Evolutionary conservation across 2,797 vertebrate species (phyloP).

Genomic region (Eupleurogrammus muticus): DNA sequence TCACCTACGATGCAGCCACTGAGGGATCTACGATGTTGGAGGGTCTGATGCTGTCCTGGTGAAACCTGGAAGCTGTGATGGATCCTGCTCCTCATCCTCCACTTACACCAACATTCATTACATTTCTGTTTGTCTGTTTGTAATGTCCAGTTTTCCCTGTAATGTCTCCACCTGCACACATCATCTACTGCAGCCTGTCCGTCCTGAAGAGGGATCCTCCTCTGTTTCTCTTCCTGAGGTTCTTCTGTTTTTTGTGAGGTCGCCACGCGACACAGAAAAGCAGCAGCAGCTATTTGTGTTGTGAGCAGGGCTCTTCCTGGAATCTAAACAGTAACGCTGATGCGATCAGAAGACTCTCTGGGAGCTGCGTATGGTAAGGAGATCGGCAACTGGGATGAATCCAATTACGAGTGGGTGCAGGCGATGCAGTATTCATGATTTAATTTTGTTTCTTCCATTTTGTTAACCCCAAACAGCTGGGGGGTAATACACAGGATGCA

Average conservation of each 20-base stretch:
- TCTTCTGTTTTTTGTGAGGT: slow-evolving; percentile 14
- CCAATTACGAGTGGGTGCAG: slow-evolving; percentile 25
- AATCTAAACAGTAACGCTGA: slow-evolving; percentile 1
- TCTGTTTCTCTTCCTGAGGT: not conserved
- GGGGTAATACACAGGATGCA: slow-evolving; percentile 4
- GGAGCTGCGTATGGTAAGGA: slow-evolving; percentile 3
- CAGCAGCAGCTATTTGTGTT: slow-evolving; percentile 4
- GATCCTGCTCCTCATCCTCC: no score
- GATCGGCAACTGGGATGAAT: slow-evolving; percentile 23
- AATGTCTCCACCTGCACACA: no score
- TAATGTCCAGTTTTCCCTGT: no score
- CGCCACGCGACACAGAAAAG: not conserved
- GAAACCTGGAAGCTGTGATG: no score
- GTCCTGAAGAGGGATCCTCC: no score
- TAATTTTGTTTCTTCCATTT: slow-evolving; percentile 47
- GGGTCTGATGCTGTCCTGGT: no score
- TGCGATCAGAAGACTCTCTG: slow-evolving; percentile 10
- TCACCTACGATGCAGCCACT: no score
- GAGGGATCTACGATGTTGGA: no score
- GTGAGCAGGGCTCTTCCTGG: slow-evolving; percentile 9
- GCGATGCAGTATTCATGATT: slow-evolving; percentile 58
- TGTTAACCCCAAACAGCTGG: slow-evolving; percentile 26
- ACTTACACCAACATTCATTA: no score
- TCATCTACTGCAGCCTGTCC: no score
- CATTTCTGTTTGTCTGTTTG: no score